These are phyloP conservation scores for Melanargia galathea DNA, from an alignment of 2,888 invertebrate genomes.

Conservation along the genomic window DNA sequence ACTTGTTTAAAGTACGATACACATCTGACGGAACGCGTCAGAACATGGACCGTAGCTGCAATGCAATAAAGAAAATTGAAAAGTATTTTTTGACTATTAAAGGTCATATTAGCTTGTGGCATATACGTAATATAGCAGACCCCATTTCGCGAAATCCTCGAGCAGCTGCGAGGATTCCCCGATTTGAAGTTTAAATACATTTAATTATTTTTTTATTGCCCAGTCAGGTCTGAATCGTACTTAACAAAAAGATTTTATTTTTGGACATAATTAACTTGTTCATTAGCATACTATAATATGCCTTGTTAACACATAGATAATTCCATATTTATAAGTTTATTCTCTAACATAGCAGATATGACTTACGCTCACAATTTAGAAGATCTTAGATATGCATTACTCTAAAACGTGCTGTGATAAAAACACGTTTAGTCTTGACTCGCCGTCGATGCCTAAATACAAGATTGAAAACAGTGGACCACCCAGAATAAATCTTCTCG, in stretches of 20 bases:
- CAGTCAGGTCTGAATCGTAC: too few relatives aligned
- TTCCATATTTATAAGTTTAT: neutral
- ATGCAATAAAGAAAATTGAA: too few relatives aligned
- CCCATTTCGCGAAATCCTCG: too few relatives aligned
- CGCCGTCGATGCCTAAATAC: constrained; percentile 27
- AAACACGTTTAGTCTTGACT: constrained; percentile 39
- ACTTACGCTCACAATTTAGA: constrained; percentile 13
- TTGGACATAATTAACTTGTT: neutral
- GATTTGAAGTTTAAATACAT: too few relatives aligned
- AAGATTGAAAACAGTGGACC: constrained; percentile 22
- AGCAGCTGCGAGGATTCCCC: too few relatives aligned
- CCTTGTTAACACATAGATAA: neutral
- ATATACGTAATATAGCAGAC: too few relatives aligned
- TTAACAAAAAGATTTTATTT: neutral
- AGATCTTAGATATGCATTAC: constrained; percentile 33
- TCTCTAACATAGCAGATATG: neutral
- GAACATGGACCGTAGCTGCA: too few relatives aligned
- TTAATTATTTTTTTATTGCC: too few relatives aligned
- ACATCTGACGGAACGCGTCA: too few relatives aligned
- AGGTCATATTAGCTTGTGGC: too few relatives aligned
- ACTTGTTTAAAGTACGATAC: too few relatives aligned
- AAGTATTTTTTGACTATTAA: too few relatives aligned
- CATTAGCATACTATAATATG: neutral
- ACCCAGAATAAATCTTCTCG: neutral
- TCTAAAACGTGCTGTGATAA: constrained; percentile 37